A percentile compares a stretch with the other conserved stretches of the same genome.
Evolutionary conservation across 1,140 invertebrate species (phyloP).

Genomic region (Uloborus diversus): DNA sequence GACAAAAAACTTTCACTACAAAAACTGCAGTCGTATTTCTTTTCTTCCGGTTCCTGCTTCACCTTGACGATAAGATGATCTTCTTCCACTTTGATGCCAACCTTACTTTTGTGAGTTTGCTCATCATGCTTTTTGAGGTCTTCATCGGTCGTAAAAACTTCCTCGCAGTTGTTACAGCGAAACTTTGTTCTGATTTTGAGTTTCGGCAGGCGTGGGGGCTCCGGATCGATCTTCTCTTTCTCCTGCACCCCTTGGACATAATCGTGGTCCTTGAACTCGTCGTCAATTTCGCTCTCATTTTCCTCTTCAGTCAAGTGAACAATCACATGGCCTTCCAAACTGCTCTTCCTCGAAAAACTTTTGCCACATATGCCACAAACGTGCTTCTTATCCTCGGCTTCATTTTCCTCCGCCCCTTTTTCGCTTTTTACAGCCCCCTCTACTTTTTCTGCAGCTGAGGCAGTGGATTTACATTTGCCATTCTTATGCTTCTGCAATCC

Average conservation of each 20-base stretch:
- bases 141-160: not conserved
- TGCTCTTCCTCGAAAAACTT: conserved; percentile 20
- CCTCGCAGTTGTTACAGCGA: conserved; percentile 9
- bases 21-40: too few relatives aligned
- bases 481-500: not conserved
- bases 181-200: not conserved
- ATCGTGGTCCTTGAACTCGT: not conserved
- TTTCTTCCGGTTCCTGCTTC: too few relatives aligned
- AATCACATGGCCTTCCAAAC: conserved; percentile 21
- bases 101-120: too few relatives aligned
- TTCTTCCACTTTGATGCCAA: too few relatives aligned
- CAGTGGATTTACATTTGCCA: not conserved
- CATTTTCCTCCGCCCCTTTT: not conserved
- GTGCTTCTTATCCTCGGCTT: conserved; percentile 15
- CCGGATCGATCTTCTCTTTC: not conserved
- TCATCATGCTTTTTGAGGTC: not conserved
- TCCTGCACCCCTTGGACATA: not conserved
- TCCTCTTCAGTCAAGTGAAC: not conserved
- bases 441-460: not conserved
- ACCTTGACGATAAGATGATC: too few relatives aligned
- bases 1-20: too few relatives aligned
- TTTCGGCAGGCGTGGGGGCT: conserved; percentile 3
- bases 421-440: not conserved
- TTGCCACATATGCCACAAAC: conserved; percentile 31
- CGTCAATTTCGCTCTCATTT: not conserved